These are phyloP conservation scores for Stramonita haemastoma DNA, from an alignment of 2,888 invertebrate genomes.

Conservation along the genomic window DNA sequence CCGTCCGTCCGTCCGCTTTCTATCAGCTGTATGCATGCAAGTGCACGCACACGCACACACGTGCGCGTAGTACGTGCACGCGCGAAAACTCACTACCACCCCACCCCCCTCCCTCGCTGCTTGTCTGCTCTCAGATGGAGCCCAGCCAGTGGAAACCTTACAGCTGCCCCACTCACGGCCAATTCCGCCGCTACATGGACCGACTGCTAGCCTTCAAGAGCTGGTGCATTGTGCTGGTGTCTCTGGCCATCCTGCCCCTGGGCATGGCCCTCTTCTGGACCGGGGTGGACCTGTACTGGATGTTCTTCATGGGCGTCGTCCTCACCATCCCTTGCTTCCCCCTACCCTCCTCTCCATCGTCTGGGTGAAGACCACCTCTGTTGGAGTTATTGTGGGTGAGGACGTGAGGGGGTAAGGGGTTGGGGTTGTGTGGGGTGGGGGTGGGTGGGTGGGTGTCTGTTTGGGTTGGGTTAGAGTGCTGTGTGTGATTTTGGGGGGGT, in stretches of 20 bases:
- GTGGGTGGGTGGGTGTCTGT: no score
- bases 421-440: no score
- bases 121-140: constrained; percentile 18
- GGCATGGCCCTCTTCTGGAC: constrained; percentile 70
- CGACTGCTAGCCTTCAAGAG: constrained; percentile 71
- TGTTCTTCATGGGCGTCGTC: constrained; percentile 75
- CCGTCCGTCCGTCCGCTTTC: no score
- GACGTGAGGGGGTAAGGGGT: no score
- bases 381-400: constrained; percentile 66
- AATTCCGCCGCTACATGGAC: constrained; percentile 63
- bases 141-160: constrained; percentile 51
- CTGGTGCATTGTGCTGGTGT: constrained; percentile 74
- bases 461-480: no score
- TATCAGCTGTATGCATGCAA: no score
- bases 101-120: no score
- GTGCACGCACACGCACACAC: no score
- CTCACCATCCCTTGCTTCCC: constrained; percentile 74
- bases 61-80: no score
- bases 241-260: constrained; percentile 71
- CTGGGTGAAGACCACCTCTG: constrained; percentile 72
- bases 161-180: constrained; percentile 69
- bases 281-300: constrained; percentile 74
- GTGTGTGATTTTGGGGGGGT: no score
- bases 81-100: no score
- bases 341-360: constrained; percentile 70